Conservation (phyloP, 2,797 vertebrate species). For the Eutrigla gurnardus region DNA sequence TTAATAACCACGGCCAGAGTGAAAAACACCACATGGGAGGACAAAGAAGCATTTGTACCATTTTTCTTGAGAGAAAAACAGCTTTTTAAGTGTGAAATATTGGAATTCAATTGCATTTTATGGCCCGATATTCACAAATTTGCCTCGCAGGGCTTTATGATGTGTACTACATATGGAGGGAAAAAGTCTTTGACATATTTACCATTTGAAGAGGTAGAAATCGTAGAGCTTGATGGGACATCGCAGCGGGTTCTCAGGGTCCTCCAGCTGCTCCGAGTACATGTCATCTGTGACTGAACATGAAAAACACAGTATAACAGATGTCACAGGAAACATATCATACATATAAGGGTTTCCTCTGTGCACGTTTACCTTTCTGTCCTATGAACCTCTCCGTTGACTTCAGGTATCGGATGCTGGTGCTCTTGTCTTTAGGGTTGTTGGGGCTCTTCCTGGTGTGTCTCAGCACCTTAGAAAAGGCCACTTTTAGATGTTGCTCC, state of each 20-base stretch:
- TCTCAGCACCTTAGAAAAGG: slow-evolving; percentile 96
- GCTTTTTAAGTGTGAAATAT: background rate
- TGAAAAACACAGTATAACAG: background rate
- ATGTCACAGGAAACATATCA: background rate
- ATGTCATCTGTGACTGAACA: slow-evolving; percentile 96
- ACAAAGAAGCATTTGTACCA: background rate
- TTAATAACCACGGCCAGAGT: too few species aligned
- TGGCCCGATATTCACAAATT: too few species aligned
- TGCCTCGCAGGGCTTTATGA: too few species aligned
- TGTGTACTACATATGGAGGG: too few species aligned
- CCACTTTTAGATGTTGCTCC: slow-evolving; percentile 96
- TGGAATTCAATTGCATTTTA: background rate
- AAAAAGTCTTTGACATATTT: slow-evolving; percentile 60
- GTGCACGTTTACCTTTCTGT: slow-evolving; percentile 89
- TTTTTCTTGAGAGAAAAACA: background rate
- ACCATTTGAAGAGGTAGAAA: slow-evolving; percentile 99
- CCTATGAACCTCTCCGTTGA: slow-evolving; percentile 92
- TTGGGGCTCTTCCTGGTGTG: slow-evolving; percentile 98
- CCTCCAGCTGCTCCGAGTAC: slow-evolving; percentile 97
- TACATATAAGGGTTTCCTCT: background rate
- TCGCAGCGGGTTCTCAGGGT: slow-evolving; percentile 95
- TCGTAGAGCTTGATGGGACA: slow-evolving; percentile 99
- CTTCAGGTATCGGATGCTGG: slow-evolving; percentile 96
- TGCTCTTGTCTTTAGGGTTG: slow-evolving; percentile 98
- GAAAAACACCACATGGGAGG: background rate